Conservation (phyloP, 2,888 invertebrate genomes). For the Bugula neritina region DNA sequence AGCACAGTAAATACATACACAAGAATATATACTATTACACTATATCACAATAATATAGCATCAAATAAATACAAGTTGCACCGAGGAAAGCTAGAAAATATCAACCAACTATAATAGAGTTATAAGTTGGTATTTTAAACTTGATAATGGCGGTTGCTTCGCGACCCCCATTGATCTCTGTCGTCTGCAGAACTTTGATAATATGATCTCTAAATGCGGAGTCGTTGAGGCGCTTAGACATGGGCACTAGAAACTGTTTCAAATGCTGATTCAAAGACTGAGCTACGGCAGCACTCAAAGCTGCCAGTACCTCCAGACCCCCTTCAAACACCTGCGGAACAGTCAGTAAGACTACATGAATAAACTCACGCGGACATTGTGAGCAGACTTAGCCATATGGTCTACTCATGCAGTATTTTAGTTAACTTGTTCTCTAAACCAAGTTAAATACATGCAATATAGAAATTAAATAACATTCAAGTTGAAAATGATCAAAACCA, state of each 20-base stretch:
- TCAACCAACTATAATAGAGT: slow-evolving; percentile 32
- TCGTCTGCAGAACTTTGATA: slow-evolving; percentile 41
- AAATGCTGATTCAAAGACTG: slow-evolving; percentile 46
- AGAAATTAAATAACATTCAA: too few relatives aligned
- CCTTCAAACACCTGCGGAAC: slow-evolving; percentile 40
- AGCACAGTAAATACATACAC: too few relatives aligned
- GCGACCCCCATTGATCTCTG: slow-evolving; percentile 50
- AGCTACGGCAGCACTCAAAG: slow-evolving; percentile 46
- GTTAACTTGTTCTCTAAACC: too few relatives aligned
- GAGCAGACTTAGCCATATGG: too few relatives aligned
- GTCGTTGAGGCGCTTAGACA: slow-evolving; percentile 46
- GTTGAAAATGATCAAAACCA: too few relatives aligned
- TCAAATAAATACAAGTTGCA: too few relatives aligned
- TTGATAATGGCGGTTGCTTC: slow-evolving; percentile 46
- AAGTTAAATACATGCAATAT: too few relatives aligned
- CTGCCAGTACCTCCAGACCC: slow-evolving; percentile 42
- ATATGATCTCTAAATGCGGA: slow-evolving; percentile 45
- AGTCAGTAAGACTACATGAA: background rate
- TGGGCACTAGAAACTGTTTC: slow-evolving; percentile 44
- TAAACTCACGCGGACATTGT: too few relatives aligned
- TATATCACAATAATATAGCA: too few relatives aligned
- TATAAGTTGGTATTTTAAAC: slow-evolving; percentile 50
- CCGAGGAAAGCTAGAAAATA: too few relatives aligned
- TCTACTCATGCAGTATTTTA: too few relatives aligned
- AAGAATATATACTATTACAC: too few relatives aligned